Evolutionary conservation across 2,113 vertebrate species (phyloP), one percentile per base, ranked within the genome.

Genomic region (Gavia stellata): DNA sequence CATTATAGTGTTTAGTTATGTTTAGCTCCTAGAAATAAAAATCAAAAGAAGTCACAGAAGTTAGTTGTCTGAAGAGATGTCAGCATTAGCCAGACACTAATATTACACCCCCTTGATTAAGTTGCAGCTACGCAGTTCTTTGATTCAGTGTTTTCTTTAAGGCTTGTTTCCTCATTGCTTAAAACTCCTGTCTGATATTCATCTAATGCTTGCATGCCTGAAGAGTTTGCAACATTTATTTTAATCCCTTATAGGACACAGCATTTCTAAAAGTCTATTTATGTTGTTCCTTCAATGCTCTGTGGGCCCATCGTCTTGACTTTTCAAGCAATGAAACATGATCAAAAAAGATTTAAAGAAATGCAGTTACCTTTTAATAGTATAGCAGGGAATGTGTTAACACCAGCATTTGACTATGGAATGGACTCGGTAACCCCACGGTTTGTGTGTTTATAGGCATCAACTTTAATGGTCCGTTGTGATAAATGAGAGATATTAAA

Each of bases 401-500:
- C 29, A 42, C 16, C 47, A 91, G 44, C 11, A 7, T 24, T 33
- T 49, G 62, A 12, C 31, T 63, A 11, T 16, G n/a, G 63, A 90
- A 8, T 16, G 33, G 38, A 70, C 45, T n/a, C 6, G 1, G 17
- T 52, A 52, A 78, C n/a, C 38, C 50, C 77, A 28, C 0, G 4
- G 7, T 78, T 75, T 86, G 12, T 78, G 55, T 74, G 50, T 78
- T 88, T 72, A 61, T 81, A 88, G 72, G 40, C 47, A 84, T 44
- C n/a, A 65, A 21, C 31, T 83, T 84, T 89, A 91, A 86, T 75
- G 77, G 28, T 56, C 47, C 7, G 0, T 74, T 89, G 62, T 94
- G 80, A 93, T 56, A 92, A 61, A 93, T 84, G 72, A 65, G 47
- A 88, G 63, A 49, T 40, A 85, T 33, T 92, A 74, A 93, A 95